A percentile compares a stretch with the other conserved stretches of the same genome.
These are phyloP conservation scores for Sander lucioperca DNA, from an alignment of 2,113 vertebrate genomes.

Conservation along the genomic window DNA sequence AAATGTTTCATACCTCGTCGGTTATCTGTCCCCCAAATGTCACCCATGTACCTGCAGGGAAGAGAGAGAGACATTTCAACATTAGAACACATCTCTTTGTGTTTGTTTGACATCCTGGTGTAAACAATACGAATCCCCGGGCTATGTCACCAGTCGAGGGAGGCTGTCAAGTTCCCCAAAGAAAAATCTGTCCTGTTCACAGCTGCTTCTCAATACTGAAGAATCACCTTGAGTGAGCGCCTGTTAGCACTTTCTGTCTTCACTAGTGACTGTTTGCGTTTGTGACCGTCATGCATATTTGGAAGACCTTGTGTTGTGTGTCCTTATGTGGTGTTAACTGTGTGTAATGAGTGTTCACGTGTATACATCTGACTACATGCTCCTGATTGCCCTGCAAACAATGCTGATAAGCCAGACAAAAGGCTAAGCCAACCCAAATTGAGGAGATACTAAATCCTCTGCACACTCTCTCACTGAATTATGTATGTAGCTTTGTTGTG, in stretches of 20 bases:
- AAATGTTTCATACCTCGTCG: constrained; percentile 88
- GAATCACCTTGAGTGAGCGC: constrained; percentile 33
- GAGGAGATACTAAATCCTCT: constrained; percentile 47
- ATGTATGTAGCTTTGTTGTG: constrained; percentile 46
- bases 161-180: constrained; percentile 41
- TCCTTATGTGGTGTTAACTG: constrained; percentile 12
- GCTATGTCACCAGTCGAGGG: constrained; percentile 25
- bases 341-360: background rate
- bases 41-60: constrained; percentile 92
- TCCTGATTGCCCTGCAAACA: constrained; percentile 26
- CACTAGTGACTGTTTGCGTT: constrained; percentile 10
- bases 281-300: constrained; percentile 1
- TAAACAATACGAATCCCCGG: constrained; percentile 44
- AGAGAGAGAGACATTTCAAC: constrained; percentile 43
- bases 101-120: constrained; percentile 24
- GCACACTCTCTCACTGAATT: constrained; percentile 49
- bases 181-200: constrained; percentile 35
- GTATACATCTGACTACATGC: background rate
- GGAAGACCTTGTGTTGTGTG: constrained; percentile 6
- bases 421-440: constrained; percentile 23
- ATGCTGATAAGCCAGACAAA: constrained; percentile 45
- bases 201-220: constrained; percentile 22
- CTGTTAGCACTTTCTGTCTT: constrained; percentile 27
- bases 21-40: constrained; percentile 96
- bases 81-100: constrained; percentile 13